Percentiles rank a stretch among this genome's conserved stretches.
These are phyloP conservation scores for Gadus chalcogrammus DNA, from an alignment of 2,113 vertebrate species.

Conservation along the genomic window DNA sequence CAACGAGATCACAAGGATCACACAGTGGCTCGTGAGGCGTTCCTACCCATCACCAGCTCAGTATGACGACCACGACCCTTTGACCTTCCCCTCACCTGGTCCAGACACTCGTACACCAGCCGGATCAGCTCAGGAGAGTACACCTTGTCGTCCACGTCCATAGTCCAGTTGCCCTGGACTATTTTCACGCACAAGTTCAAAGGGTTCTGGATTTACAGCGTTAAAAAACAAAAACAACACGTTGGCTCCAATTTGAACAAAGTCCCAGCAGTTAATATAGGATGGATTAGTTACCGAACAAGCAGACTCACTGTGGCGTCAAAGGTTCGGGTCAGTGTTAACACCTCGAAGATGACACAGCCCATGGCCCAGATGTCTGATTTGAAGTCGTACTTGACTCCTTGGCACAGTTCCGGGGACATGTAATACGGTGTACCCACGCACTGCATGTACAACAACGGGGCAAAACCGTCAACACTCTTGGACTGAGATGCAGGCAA, in stretches of 20 bases:
- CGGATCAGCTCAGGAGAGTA: constrained; percentile 86
- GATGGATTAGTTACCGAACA: background rate
- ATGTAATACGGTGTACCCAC: constrained; percentile 98
- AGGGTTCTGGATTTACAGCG: constrained; percentile 80
- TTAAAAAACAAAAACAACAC: background rate
- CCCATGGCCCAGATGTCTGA: constrained; percentile 99
- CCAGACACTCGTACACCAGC: constrained; percentile 87
- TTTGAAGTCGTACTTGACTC: constrained; percentile 97
- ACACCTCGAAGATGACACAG: constrained; percentile 92
- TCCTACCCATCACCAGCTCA: too few relatives aligned
- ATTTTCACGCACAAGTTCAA: constrained; percentile 98
- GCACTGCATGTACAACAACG: constrained; percentile 73
- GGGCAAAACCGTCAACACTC: background rate
- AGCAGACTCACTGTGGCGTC: constrained; percentile 87
- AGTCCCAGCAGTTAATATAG: background rate
- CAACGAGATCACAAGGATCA: constrained; percentile 29
- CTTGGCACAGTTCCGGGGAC: constrained; percentile 97
- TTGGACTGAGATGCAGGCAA: background rate
- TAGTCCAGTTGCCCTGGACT: constrained; percentile 94
- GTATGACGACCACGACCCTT: background rate
- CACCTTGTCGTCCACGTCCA: constrained; percentile 87
- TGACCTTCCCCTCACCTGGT: constrained; percentile 78
- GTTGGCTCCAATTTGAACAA: background rate
- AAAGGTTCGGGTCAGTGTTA: constrained; percentile 94
- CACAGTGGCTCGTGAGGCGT: too few relatives aligned